Evolutionary conservation across 2,797 vertebrate genomes (phyloP).

Genomic region (Micropoecilia bifurca): DNA sequence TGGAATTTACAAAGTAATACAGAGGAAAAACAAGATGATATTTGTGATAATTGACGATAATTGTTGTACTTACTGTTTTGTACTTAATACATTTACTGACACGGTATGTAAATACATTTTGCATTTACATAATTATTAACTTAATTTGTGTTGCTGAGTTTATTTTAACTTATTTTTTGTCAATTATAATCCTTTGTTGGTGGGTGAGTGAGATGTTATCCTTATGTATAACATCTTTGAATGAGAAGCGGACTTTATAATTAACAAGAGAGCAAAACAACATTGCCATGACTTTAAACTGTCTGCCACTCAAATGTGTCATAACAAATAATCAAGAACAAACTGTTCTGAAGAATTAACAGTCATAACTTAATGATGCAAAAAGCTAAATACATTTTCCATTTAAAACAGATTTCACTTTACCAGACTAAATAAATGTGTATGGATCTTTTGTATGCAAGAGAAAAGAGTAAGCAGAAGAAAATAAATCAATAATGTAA

Average conservation of each 20-base stretch:
- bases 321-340: background rate
- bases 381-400: background rate
- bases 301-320: background rate
- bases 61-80: too few species aligned
- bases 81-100: too few species aligned
- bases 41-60: too few species aligned
- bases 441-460: constrained; percentile 1
- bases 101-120: too few species aligned
- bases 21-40: too few species aligned
- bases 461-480: constrained; percentile 8
- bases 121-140: too few species aligned
- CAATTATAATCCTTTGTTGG: too few species aligned
- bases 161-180: too few species aligned
- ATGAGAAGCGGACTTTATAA: background rate
- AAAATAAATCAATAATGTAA: constrained; percentile 13
- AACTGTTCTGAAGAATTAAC: background rate
- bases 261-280: background rate
- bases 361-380: background rate
- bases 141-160: too few species aligned
- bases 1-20: too few species aligned
- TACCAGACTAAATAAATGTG: background rate
- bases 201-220: background rate
- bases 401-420: constrained; percentile 1
- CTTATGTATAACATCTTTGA: background rate
- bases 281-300: background rate